Conservation (phyloP, 2,888 invertebrate genomes). For the Tiphia femorata region DNA sequence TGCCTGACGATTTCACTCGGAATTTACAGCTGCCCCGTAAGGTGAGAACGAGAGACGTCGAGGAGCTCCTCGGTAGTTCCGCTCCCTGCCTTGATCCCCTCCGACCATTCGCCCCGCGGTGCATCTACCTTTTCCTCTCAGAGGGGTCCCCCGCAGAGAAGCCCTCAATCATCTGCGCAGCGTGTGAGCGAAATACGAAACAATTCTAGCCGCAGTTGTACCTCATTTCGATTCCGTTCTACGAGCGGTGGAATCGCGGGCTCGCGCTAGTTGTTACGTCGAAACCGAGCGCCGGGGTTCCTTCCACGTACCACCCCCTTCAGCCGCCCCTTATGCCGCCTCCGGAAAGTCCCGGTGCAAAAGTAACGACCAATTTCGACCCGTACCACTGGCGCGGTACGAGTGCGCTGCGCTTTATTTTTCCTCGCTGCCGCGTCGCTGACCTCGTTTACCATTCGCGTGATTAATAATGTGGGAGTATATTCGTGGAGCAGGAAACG, state of each 20-base stretch:
- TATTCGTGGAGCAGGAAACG: background rate
- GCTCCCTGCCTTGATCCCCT: too few relatives aligned
- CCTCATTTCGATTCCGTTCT: conserved; percentile 18
- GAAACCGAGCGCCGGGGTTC: background rate
- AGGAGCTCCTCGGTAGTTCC: too few relatives aligned
- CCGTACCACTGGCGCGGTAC: conserved; percentile 2
- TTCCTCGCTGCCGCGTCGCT: background rate
- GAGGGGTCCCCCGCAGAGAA: conserved; percentile 18
- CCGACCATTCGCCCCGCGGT: too few relatives aligned
- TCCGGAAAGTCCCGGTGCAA: too few relatives aligned
- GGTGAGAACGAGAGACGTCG: too few relatives aligned
- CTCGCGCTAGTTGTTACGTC: conserved; percentile 21
- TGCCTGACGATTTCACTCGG: too few relatives aligned
- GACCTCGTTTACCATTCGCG: background rate
- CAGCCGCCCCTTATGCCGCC: too few relatives aligned
- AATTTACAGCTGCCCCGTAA: too few relatives aligned
- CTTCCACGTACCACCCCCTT: background rate
- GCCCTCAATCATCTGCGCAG: conserved; percentile 39
- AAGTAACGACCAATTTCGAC: conserved; percentile 16
- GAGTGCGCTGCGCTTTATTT: background rate
- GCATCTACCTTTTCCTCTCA: conserved; percentile 1
- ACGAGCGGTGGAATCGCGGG: conserved; percentile 1
- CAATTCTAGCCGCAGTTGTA: conserved; percentile 12
- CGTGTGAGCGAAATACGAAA: conserved; percentile 36
- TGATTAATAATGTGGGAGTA: background rate